These are phyloP conservation scores for Grapholita molesta DNA, from an alignment of 1,140 invertebrate species.

Conservation along the genomic window DNA sequence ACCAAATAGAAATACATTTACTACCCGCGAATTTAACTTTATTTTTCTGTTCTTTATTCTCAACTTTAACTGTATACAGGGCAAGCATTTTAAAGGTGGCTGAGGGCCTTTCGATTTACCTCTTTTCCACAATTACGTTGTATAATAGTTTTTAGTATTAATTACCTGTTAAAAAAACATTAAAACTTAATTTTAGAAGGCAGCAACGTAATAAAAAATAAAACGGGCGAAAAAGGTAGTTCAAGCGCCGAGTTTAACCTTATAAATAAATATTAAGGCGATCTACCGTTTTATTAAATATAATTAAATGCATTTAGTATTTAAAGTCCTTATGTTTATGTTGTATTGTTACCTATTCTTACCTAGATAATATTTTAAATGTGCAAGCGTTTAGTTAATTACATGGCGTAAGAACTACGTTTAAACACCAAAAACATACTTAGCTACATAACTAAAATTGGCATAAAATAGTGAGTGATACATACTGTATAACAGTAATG, in stretches of 20 bases:
- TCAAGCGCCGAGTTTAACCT: constrained; percentile 64
- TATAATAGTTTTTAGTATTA: too few species aligned
- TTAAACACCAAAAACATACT: constrained; percentile 60
- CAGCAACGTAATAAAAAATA: background rate
- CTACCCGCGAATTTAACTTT: too few species aligned
- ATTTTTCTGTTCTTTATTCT: too few species aligned
- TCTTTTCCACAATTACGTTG: too few species aligned
- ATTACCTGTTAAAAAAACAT: too few species aligned
- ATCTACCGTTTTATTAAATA: too few species aligned
- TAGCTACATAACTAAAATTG: constrained; percentile 58
- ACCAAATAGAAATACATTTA: too few species aligned
- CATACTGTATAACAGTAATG: constrained; percentile 72
- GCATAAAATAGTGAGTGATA: constrained; percentile 64
- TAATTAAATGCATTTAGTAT: background rate
- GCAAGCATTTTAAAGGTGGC: too few species aligned
- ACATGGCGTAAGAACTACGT: constrained; percentile 64
- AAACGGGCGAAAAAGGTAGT: constrained; percentile 38
- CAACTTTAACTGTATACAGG: too few species aligned
- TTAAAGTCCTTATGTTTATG: background rate
- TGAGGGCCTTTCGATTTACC: too few species aligned
- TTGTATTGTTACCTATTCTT: background rate
- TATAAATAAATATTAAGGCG: too few species aligned
- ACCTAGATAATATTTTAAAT: background rate
- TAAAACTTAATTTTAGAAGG: background rate
- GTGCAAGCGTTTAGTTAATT: background rate